Evolutionary conservation across 2,888 invertebrate species (phyloP), one percentile per base, ranked within the genome.

Genomic region (Stramonita haemastoma): DNA sequence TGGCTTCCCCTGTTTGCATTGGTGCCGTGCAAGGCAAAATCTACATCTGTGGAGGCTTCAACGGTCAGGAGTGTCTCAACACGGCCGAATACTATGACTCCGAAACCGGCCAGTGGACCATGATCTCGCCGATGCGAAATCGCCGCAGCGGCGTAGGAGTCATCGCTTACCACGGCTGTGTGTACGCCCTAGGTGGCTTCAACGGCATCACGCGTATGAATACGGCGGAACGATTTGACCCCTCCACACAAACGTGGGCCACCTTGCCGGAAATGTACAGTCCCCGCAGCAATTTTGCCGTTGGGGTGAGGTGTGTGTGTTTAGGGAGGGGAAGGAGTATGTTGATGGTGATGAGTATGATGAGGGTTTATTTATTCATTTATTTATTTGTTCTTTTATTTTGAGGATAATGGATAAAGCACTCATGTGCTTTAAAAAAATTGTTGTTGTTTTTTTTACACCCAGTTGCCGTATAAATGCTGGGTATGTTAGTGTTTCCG

Each of bases 61-160:
- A 96, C 90, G 96, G 96, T 0, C 94, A 95, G 90, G 96, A 96
- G 87, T 96, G 96, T 89, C 93, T 96, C 87, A 95, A 94, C 92
- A 93, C 95, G 26, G 95, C 95, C 29, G 96, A 96, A 90, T 93
- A 91, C 89, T 96, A 94, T 90, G 94, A 95, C 90, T 95, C 96
- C 0, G 89, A 89, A 11, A 94, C 94, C 15, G 95, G 95, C 90
- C 95, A 95, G 90, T 96, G 96, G 96, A 96, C 96, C 6, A 91
- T 95, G 89, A 93, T 96, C 26, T 92, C 94, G 0, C 97, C 98
- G 91, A 98, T 98, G 99, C 97, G 98, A 94, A 98, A 97, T 56
- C 97, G 98, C 22, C 97, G 99, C 86, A 98, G 98, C n/a, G 99
- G 99, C 1, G 98, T 98, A 32, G 98, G 98, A 0, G 98, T 98